Base-by-base conservation (phyloP, 2,797 vertebrate species). In the Toxotes lorentzi region DNA sequence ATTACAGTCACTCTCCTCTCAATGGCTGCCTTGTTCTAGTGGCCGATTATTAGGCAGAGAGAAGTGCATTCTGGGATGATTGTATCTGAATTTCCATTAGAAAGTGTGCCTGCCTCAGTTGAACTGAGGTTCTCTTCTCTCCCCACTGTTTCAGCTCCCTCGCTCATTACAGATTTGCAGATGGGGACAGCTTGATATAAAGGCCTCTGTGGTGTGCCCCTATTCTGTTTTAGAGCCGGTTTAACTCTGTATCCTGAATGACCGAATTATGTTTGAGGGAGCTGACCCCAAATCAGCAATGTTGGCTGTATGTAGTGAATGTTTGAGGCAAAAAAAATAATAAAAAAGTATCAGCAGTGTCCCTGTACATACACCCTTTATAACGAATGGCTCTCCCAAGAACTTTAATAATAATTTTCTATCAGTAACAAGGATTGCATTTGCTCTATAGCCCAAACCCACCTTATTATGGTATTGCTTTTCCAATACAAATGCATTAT, bases 1-100 rank as follows among this genome's bases (percentile, higher is more conserved):
- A 95, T 95, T 95, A 95, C 92, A 93, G 91, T 90, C 91, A 81
- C 91, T 93, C 82, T 90, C 76, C 82, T 84, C 89, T 95, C 93
- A 96, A 96, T 95, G 91, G 91, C 76, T 58, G 90, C 94, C 94
- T 95, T 96, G 95, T 96, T 95, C 91, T 92, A 82, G 86, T 85
- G 84, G 90, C 88, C 76, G 91, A 95, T 95, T 95, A 95, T 93
- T 92, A 88, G 89, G 90, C 91, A 91, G 91, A 68, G 91, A 94
- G 93, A 93, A 92, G 91, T 93, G 93, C 92, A 94, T 95, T 96
- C 93, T 95, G 93, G 94, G 94, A 94, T 91, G 91, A 95, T 92
- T 94, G 88, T 90, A 93, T 95, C 94, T 90, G 89, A 94, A 94
- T 96, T 95, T 95, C 93, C 93, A 95, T 95, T 93, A 94, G 92